Evolutionary conservation across 2,797 vertebrate species (phyloP).

Genomic region (Anguilla megastoma): DNA sequence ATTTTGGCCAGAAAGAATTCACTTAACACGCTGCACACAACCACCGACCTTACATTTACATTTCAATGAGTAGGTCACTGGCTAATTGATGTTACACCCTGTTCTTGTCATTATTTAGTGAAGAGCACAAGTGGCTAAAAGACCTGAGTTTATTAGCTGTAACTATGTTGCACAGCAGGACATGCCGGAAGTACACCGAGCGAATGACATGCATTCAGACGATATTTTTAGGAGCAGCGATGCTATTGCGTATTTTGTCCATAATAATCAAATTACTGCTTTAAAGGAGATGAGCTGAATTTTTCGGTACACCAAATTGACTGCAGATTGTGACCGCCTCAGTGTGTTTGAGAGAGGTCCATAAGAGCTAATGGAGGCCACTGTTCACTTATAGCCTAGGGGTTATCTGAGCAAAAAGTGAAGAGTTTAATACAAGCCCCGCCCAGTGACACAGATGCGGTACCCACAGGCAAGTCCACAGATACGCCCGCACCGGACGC

Average conservation of each 20-base stretch:
- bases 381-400: slow-evolving; percentile 26
- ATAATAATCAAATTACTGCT: not conserved
- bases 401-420: slow-evolving; percentile 14
- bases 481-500: not conserved
- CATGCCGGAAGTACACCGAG: not conserved
- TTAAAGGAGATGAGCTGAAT: not conserved
- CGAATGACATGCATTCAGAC: slow-evolving; percentile 12
- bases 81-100: not conserved
- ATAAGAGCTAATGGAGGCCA: slow-evolving; percentile 26
- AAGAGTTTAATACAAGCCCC: not conserved
- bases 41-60: slow-evolving; percentile 17
- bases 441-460: slow-evolving; percentile 26
- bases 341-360: not conserved
- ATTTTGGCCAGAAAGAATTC: slow-evolving; percentile 12
- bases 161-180: not conserved
- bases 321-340: not conserved
- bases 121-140: slow-evolving; percentile 1
- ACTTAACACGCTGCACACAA: not conserved
- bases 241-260: not conserved
- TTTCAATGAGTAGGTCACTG: slow-evolving; percentile 26
- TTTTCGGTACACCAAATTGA: not conserved
- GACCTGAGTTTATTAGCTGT: not conserved
- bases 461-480: not conserved
- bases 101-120: not conserved
- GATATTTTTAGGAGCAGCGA: not conserved